phyloP scores from a whole-genome alignment of 2,888 invertebrate species.

The Itoplectis maculator region DNA sequence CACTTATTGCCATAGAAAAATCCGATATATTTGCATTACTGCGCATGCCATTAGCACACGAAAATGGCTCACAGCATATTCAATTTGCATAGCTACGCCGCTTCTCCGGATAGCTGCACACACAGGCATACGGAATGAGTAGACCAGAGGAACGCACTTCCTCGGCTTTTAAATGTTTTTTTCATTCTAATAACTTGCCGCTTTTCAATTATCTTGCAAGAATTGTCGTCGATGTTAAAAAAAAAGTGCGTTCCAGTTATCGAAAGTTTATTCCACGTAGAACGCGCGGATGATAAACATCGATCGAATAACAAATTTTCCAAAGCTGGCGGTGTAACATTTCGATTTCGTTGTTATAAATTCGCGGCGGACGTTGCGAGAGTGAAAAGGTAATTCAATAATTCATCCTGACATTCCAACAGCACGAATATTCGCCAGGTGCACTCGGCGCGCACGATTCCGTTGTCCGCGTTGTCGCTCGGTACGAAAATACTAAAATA shows the following conservation, averaged over 20 bases:
- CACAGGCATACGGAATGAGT: neutral
- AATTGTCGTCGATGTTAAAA: no score
- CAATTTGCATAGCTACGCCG: neutral
- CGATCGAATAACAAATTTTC: neutral
- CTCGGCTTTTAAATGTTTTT: no score
- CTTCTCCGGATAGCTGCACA: neutral
- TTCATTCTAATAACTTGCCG: no score
- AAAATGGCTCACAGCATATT: neutral
- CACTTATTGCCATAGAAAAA: neutral
- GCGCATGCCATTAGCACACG: neutral
- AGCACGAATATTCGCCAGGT: neutral
- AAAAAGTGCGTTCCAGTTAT: neutral
- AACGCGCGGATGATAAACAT: neutral
- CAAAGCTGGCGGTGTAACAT: neutral
- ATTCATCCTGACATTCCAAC: neutral
- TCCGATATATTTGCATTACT: neutral
- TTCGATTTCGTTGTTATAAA: neutral
- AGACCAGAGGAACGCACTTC: neutral
- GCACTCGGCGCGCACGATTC: neutral
- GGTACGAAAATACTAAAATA: neutral
- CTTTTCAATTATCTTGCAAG: no score
- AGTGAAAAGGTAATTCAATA: conserved; percentile 31
- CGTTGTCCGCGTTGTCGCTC: neutral
- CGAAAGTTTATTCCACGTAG: neutral
- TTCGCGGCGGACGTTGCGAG: neutral